These are phyloP conservation scores for Lutjanus argentimaculatus DNA, from an alignment of 2,797 vertebrate genomes.

Conservation along the genomic window DNA sequence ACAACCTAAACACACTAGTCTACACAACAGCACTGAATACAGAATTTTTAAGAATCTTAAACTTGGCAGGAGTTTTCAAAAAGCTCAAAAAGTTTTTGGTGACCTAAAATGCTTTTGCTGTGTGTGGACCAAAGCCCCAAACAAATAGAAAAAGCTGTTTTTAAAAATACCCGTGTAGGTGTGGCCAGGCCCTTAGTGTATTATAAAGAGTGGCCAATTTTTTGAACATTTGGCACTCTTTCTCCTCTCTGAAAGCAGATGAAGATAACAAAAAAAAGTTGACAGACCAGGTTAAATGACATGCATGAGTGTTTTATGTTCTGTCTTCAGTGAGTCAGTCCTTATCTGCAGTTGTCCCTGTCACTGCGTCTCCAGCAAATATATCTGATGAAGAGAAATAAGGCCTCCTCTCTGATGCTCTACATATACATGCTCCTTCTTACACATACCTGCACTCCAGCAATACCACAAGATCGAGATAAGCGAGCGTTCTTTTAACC, in stretches of 20 bases:
- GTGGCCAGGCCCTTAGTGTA: too few relatives aligned
- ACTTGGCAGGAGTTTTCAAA: too few relatives aligned
- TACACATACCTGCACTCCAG: slow-evolving; percentile 59
- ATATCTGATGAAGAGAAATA: slow-evolving; percentile 69
- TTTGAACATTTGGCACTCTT: not conserved
- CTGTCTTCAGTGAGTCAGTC: slow-evolving; percentile 13
- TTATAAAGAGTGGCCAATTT: not conserved
- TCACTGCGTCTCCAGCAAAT: slow-evolving; percentile 11
- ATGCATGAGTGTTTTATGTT: not conserved
- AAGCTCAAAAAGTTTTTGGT: too few relatives aligned
- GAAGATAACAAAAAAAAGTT: not conserved
- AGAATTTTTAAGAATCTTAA: too few relatives aligned
- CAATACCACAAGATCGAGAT: slow-evolving; percentile 79
- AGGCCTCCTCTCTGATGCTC: slow-evolving; percentile 61
- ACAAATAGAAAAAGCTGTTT: too few relatives aligned
- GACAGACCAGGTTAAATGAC: slow-evolving; percentile 1
- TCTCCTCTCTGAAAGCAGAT: not conserved
- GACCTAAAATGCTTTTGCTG: too few relatives aligned
- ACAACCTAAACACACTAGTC: too few relatives aligned
- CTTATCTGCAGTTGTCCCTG: slow-evolving; percentile 33
- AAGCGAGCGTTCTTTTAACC: slow-evolving; percentile 67
- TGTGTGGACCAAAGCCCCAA: too few relatives aligned
- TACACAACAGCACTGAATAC: too few relatives aligned
- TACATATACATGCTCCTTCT: slow-evolving; percentile 59
- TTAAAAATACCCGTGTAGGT: too few relatives aligned